Evolutionary conservation across 2,113 vertebrate species (phyloP).

Genomic region (Hyperopisus bebe): DNA sequence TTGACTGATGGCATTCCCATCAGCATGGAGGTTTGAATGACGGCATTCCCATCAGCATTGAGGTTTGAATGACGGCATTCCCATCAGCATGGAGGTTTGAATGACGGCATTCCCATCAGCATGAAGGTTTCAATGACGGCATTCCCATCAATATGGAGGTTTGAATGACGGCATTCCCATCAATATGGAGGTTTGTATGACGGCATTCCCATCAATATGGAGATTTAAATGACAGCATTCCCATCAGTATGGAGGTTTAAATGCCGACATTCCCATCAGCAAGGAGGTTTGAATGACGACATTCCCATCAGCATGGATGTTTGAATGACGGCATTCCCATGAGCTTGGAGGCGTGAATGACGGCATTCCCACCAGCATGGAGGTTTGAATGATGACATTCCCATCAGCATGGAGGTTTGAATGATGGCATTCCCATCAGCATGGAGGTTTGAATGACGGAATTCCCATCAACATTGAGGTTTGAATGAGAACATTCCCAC

Average conservation of each 20-base stretch:
- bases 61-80: neutral
- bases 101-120: neutral
- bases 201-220: neutral
- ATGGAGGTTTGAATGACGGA: no score
- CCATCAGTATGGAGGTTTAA: neutral
- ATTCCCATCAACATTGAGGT: no score
- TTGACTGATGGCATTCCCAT: no score
- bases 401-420: no score
- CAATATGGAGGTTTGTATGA: neutral
- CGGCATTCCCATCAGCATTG: neutral
- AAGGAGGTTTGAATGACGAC: neutral
- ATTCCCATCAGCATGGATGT: neutral
- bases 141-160: no score
- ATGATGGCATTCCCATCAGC: no score
- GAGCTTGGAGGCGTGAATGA: no score
- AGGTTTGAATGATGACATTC: no score
- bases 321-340: neutral
- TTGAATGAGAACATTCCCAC: no score
- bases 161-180: neutral
- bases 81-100: no score
- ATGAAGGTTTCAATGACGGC: neutral
- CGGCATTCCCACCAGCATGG: no score
- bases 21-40: no score
- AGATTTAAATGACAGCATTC: neutral
- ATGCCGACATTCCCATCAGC: neutral